Evolutionary conservation across 2,888 invertebrate species (phyloP).

Genomic region (Scaptomyza polygonia): DNA sequence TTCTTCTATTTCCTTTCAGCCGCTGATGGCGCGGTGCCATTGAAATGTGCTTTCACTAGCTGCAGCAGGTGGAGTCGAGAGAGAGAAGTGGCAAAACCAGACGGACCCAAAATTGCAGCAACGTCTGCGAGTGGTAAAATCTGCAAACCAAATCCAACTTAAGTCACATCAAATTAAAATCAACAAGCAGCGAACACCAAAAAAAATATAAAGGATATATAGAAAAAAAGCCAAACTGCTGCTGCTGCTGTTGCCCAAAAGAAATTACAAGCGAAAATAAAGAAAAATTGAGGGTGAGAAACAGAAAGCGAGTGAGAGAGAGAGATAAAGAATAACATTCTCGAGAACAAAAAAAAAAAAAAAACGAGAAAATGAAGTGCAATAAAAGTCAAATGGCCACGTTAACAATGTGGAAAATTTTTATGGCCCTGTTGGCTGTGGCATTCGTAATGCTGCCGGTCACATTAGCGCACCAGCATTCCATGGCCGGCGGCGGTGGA

Average conservation of each 20-base stretch:
- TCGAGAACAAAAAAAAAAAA: conserved; percentile 39
- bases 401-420: conserved; percentile 83
- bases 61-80: conserved; percentile 22
- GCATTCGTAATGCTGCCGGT: conserved; percentile 53
- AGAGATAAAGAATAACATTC: conserved; percentile 13
- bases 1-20: conserved; percentile 37
- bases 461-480: conserved; percentile 80
- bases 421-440: conserved; percentile 74
- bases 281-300: conserved; percentile 3
- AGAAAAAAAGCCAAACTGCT: conserved; percentile 30
- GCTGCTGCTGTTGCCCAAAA: conserved; percentile 44
- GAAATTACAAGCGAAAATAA: conserved; percentile 32
- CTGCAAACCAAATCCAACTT: conserved; percentile 79
- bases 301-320: conserved; percentile 17
- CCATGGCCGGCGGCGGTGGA: conserved; percentile 66
- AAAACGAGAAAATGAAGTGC: conserved; percentile 80
- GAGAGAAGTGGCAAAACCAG: conserved; percentile 31
- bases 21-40: conserved; percentile 39
- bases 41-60: conserved; percentile 62
- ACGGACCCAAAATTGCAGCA: conserved; percentile 46
- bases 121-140: conserved; percentile 52
- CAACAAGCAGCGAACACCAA: conserved; percentile 65
- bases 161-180: conserved; percentile 80
- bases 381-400: conserved; percentile 84
- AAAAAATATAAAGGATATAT: conserved; percentile 11